A percentile compares a stretch with the other conserved stretches of the same genome.
These are phyloP conservation scores for Dexiosoma caninum DNA, from an alignment of 2,888 invertebrate genomes.

Conservation along the genomic window DNA sequence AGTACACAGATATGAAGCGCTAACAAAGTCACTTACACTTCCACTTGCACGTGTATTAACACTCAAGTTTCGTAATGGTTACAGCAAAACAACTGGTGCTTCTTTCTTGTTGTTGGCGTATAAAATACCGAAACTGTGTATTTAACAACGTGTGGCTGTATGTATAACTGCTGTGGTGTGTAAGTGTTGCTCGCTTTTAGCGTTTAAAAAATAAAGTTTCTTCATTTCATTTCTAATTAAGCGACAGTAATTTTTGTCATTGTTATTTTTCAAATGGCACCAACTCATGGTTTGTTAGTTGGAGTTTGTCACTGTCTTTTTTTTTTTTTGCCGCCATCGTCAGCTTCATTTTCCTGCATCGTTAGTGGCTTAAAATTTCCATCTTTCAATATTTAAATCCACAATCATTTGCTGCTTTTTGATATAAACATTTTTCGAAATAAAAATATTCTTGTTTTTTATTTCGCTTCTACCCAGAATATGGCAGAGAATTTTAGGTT, in stretches of 20 bases:
- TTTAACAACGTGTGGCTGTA: background rate
- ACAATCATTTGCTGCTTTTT: constrained; percentile 10
- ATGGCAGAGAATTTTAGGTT: constrained; percentile 27
- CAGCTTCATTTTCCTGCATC: background rate
- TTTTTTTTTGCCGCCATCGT: background rate
- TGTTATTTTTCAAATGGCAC: constrained; percentile 62
- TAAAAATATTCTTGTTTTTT: background rate
- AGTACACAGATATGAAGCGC: background rate
- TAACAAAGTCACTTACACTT: background rate
- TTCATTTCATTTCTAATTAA: constrained; percentile 67
- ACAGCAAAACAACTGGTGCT: constrained; percentile 35
- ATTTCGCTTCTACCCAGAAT: background rate
- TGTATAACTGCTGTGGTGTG: background rate
- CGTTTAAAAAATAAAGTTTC: constrained; percentile 61
- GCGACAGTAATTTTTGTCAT: constrained; percentile 67
- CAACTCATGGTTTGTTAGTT: constrained; percentile 39
- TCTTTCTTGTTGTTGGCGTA: constrained; percentile 10
- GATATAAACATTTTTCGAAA: background rate
- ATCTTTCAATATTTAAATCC: background rate
- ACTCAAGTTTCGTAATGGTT: constrained; percentile 4
- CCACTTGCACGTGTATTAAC: background rate
- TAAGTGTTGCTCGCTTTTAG: constrained; percentile 35
- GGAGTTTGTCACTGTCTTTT: constrained; percentile 37
- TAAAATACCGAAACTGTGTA: background rate
- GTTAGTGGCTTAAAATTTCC: background rate